Base-by-base conservation (phyloP, 2,113 vertebrate genomes). In the Mormyrus lacerda region DNA sequence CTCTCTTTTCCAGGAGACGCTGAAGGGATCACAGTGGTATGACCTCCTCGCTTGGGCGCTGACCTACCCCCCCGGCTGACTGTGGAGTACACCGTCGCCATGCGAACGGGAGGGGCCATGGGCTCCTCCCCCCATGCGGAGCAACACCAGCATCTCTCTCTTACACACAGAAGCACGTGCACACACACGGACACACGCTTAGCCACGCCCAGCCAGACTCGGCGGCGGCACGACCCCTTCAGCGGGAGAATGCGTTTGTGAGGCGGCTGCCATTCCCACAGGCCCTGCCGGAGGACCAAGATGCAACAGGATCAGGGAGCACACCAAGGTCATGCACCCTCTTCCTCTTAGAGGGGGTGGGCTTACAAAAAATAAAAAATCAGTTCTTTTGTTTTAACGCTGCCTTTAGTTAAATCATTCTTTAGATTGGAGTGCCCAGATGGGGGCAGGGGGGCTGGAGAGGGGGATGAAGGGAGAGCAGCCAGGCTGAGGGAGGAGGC, bases 1-100 rank as follows among this genome's bases (percentile, higher is more conserved):
- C 90, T 94, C 88, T 94, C n/a, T 93, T 92, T 93, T 90, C 85
- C 91, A 96, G 96, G 95, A 96, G 95, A 95, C 95, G 95, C 94
- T 96, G 95, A 96, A 90, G 0, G 90, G 91, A 93, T 93, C 17
- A 19, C 27, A 5, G 85, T 53, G 50, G n/a, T 35, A 53, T 31
- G 50, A 47, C 85, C 85, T 55, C 85, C 85, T 48, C 31, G 48
- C 85, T 87, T 35, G 86, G 90, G 92, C 89, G 91, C 91, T 90
- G 92, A 92, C 89, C 92, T 89, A 91, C 10, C 76, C 88, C 87
- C 88, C 79, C 50, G 39, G 85, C 85, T 21, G 50, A 47, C 85
- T 87, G 84, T 31, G 50, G 85, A 87, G 27, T n/a, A 87, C 85
- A 79, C 50, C 24, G 73, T 89, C 88, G 76, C 79, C 51, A 61